phyloP scores from a whole-genome alignment of 2,888 invertebrate genomes.

The Elmis aenea region DNA sequence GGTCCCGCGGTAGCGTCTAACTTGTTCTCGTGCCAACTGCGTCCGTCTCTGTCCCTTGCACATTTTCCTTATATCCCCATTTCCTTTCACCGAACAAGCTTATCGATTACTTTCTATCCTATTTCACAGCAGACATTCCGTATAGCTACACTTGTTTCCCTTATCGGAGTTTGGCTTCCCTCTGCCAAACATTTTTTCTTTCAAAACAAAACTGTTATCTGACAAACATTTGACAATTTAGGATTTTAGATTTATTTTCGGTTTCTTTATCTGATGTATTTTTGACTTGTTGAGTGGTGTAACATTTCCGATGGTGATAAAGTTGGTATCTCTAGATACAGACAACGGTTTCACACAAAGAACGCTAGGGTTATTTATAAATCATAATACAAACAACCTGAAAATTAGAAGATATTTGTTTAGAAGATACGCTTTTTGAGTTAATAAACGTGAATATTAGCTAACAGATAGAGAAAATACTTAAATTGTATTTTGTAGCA shows the following conservation, averaged over 20 bases:
- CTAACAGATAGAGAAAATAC: too few relatives aligned
- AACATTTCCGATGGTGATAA: too few relatives aligned
- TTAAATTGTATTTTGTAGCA: too few relatives aligned
- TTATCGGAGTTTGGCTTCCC: conserved; percentile 21
- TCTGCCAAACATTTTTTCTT: conserved; percentile 19
- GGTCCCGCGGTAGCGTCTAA: conserved; percentile 25
- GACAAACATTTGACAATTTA: conserved; percentile 26
- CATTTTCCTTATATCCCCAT: conserved; percentile 8
- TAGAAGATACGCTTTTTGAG: too few relatives aligned
- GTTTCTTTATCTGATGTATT: conserved; percentile 5
- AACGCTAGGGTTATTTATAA: too few relatives aligned
- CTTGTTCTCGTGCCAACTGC: conserved; percentile 21
- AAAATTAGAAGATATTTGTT: too few relatives aligned
- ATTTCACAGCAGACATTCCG: conserved; percentile 12
- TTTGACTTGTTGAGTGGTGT: conserved; percentile 15
- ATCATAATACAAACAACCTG: too few relatives aligned
- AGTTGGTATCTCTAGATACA: too few relatives aligned
- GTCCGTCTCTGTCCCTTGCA: conserved; percentile 14
- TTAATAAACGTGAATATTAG: too few relatives aligned
- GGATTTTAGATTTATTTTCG: conserved; percentile 24
- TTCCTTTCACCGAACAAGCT: conserved; percentile 11
- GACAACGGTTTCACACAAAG: too few relatives aligned
- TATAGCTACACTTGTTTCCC: conserved; percentile 15
- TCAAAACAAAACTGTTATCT: conserved; percentile 22
- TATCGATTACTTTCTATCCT: conserved; percentile 18